These are phyloP conservation scores for Ochropleura plecta DNA, from an alignment of 2,888 invertebrate species.

Conservation along the genomic window DNA sequence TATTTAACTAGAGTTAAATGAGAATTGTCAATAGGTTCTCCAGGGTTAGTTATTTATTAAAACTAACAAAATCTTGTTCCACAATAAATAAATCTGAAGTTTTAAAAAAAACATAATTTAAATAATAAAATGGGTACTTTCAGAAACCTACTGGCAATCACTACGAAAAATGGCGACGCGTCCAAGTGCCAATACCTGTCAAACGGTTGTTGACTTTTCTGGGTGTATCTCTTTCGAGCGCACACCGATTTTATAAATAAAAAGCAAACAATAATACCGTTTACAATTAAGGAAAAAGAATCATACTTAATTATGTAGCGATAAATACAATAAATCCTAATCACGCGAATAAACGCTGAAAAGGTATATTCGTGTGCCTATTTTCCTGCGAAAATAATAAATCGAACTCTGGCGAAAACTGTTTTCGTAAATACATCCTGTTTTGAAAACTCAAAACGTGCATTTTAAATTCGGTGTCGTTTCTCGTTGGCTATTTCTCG, in stretches of 20 bases:
- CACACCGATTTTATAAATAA: slow-evolving; percentile 50
- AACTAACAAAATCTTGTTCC: too few species aligned
- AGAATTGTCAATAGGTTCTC: too few species aligned
- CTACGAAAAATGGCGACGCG: slow-evolving; percentile 75
- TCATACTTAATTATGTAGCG: slow-evolving; percentile 40
- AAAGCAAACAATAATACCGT: slow-evolving; percentile 30
- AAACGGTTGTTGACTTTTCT: slow-evolving; percentile 88
- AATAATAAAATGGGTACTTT: slow-evolving; percentile 40
- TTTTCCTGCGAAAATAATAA: slow-evolving; percentile 57
- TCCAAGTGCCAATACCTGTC: slow-evolving; percentile 75
- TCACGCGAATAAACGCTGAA: slow-evolving; percentile 34
- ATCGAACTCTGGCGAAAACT: slow-evolving; percentile 65
- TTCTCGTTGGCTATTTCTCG: slow-evolving; percentile 65
- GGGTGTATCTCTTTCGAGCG: slow-evolving; percentile 70
- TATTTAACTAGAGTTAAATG: too few species aligned
- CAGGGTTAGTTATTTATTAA: neutral
- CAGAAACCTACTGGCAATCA: slow-evolving; percentile 61
- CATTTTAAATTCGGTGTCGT: slow-evolving; percentile 63
- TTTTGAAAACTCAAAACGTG: slow-evolving; percentile 68
- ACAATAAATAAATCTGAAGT: rapidly evolving
- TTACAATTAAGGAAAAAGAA: slow-evolving; percentile 30
- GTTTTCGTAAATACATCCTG: slow-evolving; percentile 77
- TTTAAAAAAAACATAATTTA: neutral
- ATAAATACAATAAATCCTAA: slow-evolving; percentile 38
- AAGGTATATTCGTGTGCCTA: slow-evolving; percentile 25